These are phyloP conservation scores for Hypercompe scribonia DNA, from an alignment of 2,888 invertebrate species.

Conservation along the genomic window DNA sequence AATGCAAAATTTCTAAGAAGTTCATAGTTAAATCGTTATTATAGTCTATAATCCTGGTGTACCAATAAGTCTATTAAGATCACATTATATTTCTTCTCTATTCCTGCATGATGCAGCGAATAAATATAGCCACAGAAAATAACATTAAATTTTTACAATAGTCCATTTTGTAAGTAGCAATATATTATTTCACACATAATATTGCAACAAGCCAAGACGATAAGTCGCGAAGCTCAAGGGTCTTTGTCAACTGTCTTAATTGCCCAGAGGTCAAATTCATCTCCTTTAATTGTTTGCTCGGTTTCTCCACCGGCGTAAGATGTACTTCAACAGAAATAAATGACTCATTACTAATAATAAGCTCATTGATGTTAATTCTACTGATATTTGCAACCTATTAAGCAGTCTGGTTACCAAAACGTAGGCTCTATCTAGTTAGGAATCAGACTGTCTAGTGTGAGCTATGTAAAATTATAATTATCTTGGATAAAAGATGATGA, in stretches of 20 bases:
- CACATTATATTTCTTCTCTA: too few relatives aligned
- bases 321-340: constrained; percentile 51
- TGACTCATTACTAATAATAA: constrained; percentile 41
- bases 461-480: neutral
- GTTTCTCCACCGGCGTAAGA: constrained; percentile 41
- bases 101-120: neutral
- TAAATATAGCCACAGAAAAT: neutral
- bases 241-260: constrained; percentile 68
- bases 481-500: neutral
- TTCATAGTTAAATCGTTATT: too few relatives aligned
- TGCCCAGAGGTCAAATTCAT: constrained; percentile 82
- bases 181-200: neutral
- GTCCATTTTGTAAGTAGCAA: neutral
- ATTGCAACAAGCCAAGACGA: constrained; percentile 5
- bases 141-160: neutral
- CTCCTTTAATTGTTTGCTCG: constrained; percentile 73
- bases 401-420: neutral
- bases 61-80: too few relatives aligned
- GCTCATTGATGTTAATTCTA: constrained; percentile 11
- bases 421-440: neutral
- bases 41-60: too few relatives aligned
- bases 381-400: constrained; percentile 1
- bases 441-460: neutral
- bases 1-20: too few relatives aligned
- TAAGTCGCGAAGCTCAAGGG: constrained; percentile 35